These are phyloP conservation scores for Coccyzus lansbergi DNA, from an alignment of 2,797 vertebrate species.

Conservation along the genomic window DNA sequence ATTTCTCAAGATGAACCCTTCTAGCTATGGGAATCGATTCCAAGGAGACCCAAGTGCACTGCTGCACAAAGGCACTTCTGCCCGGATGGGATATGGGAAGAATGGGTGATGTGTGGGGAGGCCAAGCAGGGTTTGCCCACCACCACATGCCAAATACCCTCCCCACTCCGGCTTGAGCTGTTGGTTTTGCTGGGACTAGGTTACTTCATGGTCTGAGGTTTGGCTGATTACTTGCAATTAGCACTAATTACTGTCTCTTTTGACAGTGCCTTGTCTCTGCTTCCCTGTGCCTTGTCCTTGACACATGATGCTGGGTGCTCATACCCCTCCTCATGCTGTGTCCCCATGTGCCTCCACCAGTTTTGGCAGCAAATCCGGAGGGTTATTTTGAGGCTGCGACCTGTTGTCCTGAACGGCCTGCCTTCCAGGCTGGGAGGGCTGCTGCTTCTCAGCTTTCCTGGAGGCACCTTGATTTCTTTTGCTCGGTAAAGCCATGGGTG, in stretches of 20 bases:
- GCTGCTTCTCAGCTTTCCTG: neutral
- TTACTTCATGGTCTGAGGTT: neutral
- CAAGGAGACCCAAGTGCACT: neutral
- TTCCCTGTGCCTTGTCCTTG: neutral
- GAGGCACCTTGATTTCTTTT: neutral
- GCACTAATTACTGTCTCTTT: conserved; percentile 35
- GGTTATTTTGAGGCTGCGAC: neutral
- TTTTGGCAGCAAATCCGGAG: neutral
- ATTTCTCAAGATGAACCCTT: neutral
- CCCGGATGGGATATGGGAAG: neutral
- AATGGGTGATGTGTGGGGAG: neutral
- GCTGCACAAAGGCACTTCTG: neutral
- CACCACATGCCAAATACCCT: neutral
- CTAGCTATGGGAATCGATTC: neutral
- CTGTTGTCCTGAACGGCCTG: neutral
- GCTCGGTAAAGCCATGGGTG: neutral
- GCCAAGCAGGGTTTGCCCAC: neutral
- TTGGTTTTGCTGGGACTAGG: neutral
- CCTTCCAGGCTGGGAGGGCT: neutral
- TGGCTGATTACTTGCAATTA: conserved; percentile 34
- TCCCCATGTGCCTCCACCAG: neutral
- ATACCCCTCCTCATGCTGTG: neutral
- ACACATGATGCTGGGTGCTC: neutral
- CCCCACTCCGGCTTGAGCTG: neutral
- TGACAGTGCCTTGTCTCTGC: conserved; percentile 20